Base-by-base conservation (phyloP, 2,113 vertebrate genomes). In the Dendropsophus ebraccatus region DNA sequence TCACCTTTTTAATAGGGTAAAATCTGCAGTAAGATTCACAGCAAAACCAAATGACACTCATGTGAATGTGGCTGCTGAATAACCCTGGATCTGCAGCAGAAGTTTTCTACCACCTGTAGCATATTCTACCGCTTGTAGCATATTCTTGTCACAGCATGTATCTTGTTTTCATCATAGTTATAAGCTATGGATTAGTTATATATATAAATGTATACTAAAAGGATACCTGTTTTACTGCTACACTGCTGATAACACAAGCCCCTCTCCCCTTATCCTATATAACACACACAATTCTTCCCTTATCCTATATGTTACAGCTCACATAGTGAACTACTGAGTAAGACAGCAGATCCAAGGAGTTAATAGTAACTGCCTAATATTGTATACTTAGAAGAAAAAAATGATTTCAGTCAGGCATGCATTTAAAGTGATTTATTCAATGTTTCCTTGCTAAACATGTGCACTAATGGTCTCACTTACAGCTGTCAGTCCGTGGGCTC, bases 351-450 rank as follows among this genome's bases (percentile, higher is more conserved):
- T 25, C n/a, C 23, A 21, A 25, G 7, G 45, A 28, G 10, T 56
- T 56, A 58, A 58, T 65, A 16, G 41, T 16, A 28, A 25, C 56
- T 47, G 37, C 35, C 35, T 28, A 35, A 81, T 11, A n/a, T n/a
- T n/a, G n/a, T n/a, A n/a, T n/a, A 47, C 77, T 62, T 25, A 62
- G 35, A 60, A 41, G n/a, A 1, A 60, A 45, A 28, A 16, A 69
- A n/a, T 30, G 25, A 35, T 30, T 17, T 12, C 35, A 28, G 58
- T 65, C 56, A 81, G 78, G 5, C 30, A 35, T 52, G 23, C 54
- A 72, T 56, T 73, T 37, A 54, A 28, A 83, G 58, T 56, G 73
- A 83, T 76, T 28, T 76, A 72, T 76, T 58, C 35, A 72, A 72
- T 72, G 67, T 83, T 73, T 58, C 50, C 32, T 50, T 9, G 50